A percentile compares a stretch with the other conserved stretches of the same genome.
Evolutionary conservation across 2,888 invertebrate species (phyloP).

Genomic region (Apodemia duryi): DNA sequence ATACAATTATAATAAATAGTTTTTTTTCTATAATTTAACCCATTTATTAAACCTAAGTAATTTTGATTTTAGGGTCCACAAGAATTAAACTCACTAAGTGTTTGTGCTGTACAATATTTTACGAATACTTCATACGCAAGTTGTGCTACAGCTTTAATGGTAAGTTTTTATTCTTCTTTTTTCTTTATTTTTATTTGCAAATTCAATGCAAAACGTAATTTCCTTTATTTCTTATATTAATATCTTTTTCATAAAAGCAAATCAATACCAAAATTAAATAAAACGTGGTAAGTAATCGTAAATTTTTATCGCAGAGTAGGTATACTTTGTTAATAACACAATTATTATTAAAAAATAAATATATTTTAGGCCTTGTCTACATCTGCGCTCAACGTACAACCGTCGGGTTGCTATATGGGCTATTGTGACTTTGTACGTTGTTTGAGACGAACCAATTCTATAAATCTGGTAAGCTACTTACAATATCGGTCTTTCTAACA

Average conservation of each 20-base stretch:
- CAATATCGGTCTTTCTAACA: neutral
- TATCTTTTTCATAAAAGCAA: too few species aligned
- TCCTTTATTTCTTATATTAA: too few species aligned
- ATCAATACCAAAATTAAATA: too few species aligned
- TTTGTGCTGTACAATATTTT: slow-evolving; percentile 77
- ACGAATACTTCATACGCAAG: slow-evolving; percentile 67
- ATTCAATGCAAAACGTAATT: neutral
- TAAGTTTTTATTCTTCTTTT: slow-evolving; percentile 38
- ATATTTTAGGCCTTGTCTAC: slow-evolving; percentile 53
- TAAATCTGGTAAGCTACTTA: slow-evolving; percentile 69
- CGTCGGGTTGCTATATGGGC: slow-evolving; percentile 76
- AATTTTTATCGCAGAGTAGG: too few species aligned
- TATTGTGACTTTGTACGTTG: slow-evolving; percentile 82
- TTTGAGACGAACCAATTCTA: slow-evolving; percentile 75
- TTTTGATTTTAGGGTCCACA: slow-evolving; percentile 63
- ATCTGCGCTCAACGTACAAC: slow-evolving; percentile 67
- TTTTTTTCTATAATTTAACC: too few species aligned
- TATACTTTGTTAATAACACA: too few species aligned
- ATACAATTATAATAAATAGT: too few species aligned
- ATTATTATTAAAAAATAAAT: neutral
- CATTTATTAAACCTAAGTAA: neutral
- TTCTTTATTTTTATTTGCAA: neutral
- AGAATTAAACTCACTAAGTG: slow-evolving; percentile 71
- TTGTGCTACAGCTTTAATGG: slow-evolving; percentile 73
- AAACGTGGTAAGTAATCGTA: too few species aligned